phyloP scores from a whole-genome alignment of 1,140 invertebrate genomes.

The Calephelis virginiensis region DNA sequence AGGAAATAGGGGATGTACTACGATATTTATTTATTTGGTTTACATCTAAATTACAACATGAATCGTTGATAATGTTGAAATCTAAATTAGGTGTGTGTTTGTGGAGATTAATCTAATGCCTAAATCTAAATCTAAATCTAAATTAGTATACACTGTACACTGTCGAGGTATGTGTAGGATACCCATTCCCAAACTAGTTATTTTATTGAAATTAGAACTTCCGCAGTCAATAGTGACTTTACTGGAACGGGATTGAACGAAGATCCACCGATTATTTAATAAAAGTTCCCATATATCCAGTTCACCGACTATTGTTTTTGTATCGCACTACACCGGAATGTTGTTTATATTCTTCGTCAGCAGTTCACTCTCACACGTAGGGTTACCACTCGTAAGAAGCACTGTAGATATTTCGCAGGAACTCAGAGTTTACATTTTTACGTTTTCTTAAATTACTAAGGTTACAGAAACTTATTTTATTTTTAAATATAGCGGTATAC shows the following conservation, averaged over 20 bases:
- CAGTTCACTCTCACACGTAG: constrained; percentile 25
- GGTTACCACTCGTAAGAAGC: constrained; percentile 11
- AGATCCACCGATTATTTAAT: constrained; percentile 23
- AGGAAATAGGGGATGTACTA: not conserved
- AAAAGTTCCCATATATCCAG: constrained; percentile 19
- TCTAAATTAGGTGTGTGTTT: not conserved
- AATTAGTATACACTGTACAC: constrained; percentile 4
- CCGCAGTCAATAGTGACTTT: constrained; percentile 4
- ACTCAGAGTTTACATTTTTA: constrained; percentile 9
- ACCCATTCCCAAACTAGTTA: not conserved
- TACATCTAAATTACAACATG: constrained; percentile 12
- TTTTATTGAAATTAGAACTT: not conserved
- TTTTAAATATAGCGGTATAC: constrained; percentile 29
- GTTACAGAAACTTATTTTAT: constrained; percentile 26
- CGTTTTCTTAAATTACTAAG: constrained; percentile 41
- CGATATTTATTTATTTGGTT: not conserved
- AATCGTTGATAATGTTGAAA: constrained; percentile 17
- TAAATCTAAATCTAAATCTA: no score
- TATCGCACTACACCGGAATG: constrained; percentile 18
- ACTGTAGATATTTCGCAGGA: constrained; percentile 17
- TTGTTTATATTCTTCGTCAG: constrained; percentile 2
- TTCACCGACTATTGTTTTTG: not conserved
- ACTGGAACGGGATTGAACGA: constrained; percentile 13
- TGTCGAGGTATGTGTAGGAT: not conserved
- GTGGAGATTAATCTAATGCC: not conserved